phyloP scores from a whole-genome alignment of 2,888 invertebrate species.

The Rotaria socialis region DNA sequence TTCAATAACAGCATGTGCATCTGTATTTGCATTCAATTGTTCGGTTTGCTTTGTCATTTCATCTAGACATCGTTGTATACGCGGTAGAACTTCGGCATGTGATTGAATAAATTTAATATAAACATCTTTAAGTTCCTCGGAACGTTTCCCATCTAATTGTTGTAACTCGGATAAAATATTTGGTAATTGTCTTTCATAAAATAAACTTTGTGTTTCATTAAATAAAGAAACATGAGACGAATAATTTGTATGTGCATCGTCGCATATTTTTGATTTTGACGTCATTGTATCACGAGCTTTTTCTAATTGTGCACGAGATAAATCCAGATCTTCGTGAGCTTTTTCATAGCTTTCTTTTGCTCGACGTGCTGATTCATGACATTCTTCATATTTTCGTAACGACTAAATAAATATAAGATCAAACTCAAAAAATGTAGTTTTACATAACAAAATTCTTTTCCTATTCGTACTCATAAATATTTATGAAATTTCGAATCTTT shows the following conservation, averaged over 20 bases:
- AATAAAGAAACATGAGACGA: not conserved
- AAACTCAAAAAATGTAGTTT: too few species aligned
- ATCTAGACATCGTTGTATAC: conserved; percentile 37
- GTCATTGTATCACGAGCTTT: conserved; percentile 62
- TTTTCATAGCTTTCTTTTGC: conserved; percentile 87
- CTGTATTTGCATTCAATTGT: conserved; percentile 1
- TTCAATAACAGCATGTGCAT: conserved; percentile 31
- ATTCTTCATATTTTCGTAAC: conserved; percentile 87
- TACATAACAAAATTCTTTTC: too few species aligned
- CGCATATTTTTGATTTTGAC: conserved; percentile 30
- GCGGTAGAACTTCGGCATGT: conserved; percentile 43
- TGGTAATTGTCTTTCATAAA: conserved; percentile 42
- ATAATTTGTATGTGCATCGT: conserved; percentile 18
- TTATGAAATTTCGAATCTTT: too few species aligned
- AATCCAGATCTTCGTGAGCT: conserved; percentile 91
- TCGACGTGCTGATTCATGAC: conserved; percentile 87
- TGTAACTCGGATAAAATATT: conserved; percentile 35
- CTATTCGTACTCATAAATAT: too few species aligned
- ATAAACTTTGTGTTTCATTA: conserved; percentile 16
- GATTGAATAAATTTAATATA: conserved; percentile 37
- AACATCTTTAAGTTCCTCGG: conserved; percentile 38
- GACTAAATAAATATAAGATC: conserved; percentile 58
- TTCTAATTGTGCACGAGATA: conserved; percentile 87
- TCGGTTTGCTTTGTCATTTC: conserved; percentile 30
- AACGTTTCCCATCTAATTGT: conserved; percentile 36